Evolutionary conservation across 2,888 invertebrate genomes (phyloP), one percentile per base, ranked within the genome.

Genomic region (Nomada fabriciana): DNA sequence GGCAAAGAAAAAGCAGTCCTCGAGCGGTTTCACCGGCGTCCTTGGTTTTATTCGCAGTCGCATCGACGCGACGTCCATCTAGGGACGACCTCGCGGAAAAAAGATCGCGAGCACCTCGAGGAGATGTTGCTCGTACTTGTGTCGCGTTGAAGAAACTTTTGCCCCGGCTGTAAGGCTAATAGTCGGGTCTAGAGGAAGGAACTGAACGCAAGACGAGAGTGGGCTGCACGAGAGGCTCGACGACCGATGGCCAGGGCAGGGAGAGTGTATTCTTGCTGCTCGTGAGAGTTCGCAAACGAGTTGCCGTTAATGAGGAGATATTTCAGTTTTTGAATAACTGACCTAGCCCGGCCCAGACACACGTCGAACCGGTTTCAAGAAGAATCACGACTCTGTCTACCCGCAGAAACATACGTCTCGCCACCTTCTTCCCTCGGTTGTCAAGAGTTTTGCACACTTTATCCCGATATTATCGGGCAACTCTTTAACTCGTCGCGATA

Each of bases 271-370:
- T 60, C 61, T 57, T 63, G 36, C 64, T 50, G 29, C 63, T 68
- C 18, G 53, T 65, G 72, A 84, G 64, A 80, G 85, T 83, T 82
- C 50, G 87, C 82, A 84, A 88, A 83, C 80, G 86, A 87, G 82
- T 79, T 69, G 79, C 81, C 89, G 84, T 89, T 89, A 90, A 92
- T 89, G 88, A 91, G 84, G 80, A 85, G 87, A 90, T 89, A 88
- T 89, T 91, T 91, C 80, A 88, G 86, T 89, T 91, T 90, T 90
- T 88, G 86, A 90, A 88, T 88, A 89, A 92, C 92, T 92, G 92
- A 92, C 91, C 92, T 92, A 91, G 86, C 87, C 72, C 63, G 87
- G 47, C 53, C 61, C 64, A 75, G 83, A 84, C 84, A 61, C 83
- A 64, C 73, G 75, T 82, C 86, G 86, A 91, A 92, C 92, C 92